Evolutionary conservation across 2,797 vertebrate genomes (phyloP).

Genomic region (Odontamblyopus rebecca): DNA sequence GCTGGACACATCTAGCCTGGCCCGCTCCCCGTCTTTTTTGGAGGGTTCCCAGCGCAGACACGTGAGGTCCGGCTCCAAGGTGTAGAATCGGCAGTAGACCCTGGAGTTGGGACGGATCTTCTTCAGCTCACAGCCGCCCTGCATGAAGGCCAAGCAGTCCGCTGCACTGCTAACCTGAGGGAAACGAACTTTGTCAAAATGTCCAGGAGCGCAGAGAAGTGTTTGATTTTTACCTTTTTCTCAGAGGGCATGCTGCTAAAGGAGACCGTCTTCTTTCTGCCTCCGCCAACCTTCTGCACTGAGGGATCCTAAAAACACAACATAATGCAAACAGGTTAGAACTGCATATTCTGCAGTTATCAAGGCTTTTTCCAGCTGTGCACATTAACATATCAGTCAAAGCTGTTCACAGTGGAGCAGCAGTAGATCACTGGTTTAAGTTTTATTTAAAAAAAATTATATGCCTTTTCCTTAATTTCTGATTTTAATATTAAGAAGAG

Average conservation of each 20-base stretch:
- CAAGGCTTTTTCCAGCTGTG: neutral
- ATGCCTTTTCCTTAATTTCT: neutral
- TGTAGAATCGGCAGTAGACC: slow-evolving; percentile 96
- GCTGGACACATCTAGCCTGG: slow-evolving; percentile 88
- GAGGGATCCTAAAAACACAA: slow-evolving; percentile 84
- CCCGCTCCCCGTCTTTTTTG: slow-evolving; percentile 93
- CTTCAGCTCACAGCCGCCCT: slow-evolving; percentile 95
- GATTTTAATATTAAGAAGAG: neutral
- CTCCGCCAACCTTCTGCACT: slow-evolving; percentile 87
- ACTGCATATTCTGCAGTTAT: neutral
- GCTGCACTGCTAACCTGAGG: slow-evolving; percentile 88
- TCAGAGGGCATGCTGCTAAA: slow-evolving; percentile 99
- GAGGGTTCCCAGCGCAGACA: slow-evolving; percentile 97
- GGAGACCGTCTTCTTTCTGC: slow-evolving; percentile 95
- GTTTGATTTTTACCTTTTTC: slow-evolving; percentile 80
- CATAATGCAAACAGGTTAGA: slow-evolving; percentile 16
- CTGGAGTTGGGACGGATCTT: slow-evolving; percentile 94
- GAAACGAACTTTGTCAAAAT: neutral
- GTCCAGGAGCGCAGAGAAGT: neutral
- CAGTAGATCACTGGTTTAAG: neutral
- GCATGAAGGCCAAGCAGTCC: slow-evolving; percentile 98
- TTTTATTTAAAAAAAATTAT: no score
- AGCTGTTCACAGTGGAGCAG: neutral
- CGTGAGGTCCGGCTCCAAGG: slow-evolving; percentile 89
- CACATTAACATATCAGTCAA: neutral